These are phyloP conservation scores for Idaea aversata DNA, from an alignment of 2,888 invertebrate genomes.

Conservation along the genomic window DNA sequence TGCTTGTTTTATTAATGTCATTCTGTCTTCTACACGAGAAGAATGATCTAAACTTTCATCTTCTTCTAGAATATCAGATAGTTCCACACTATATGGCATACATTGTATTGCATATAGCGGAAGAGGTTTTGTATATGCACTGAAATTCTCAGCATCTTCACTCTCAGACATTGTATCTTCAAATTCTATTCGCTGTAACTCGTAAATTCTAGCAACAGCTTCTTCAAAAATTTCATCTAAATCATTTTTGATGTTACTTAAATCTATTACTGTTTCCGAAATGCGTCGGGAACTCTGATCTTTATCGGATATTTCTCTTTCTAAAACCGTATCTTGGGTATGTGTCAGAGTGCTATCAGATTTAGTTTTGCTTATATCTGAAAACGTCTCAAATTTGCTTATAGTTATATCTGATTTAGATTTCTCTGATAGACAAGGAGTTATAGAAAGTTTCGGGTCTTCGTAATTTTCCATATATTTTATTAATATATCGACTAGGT, in stretches of 20 bases:
- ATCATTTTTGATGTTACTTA: slow-evolving; percentile 66
- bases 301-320: slow-evolving; percentile 45
- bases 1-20: slow-evolving; percentile 42
- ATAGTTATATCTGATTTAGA: slow-evolving; percentile 73
- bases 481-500: slow-evolving; percentile 66
- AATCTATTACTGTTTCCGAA: slow-evolving; percentile 67
- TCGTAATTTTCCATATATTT: slow-evolving; percentile 73
- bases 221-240: slow-evolving; percentile 64
- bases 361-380: slow-evolving; percentile 73
- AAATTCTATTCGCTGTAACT: slow-evolving; percentile 41
- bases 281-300: slow-evolving; percentile 54
- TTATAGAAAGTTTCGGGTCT: slow-evolving; percentile 51
- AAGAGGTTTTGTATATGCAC: slow-evolving; percentile 66
- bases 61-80: slow-evolving; percentile 73
- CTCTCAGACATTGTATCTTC: slow-evolving; percentile 69
- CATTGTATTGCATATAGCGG: slow-evolving; percentile 49
- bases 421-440: slow-evolving; percentile 68
- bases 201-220: slow-evolving; percentile 51
- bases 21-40: slow-evolving; percentile 54
- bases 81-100: slow-evolving; percentile 63
- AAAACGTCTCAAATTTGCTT: slow-evolving; percentile 67
- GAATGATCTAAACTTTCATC: slow-evolving; percentile 58
- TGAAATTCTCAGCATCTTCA: slow-evolving; percentile 68
- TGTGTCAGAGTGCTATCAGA: slow-evolving; percentile 72
- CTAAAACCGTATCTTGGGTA: slow-evolving; percentile 71